Conservation (phyloP, 2,888 invertebrate genomes). For the Gymnocheta viridis region DNA sequence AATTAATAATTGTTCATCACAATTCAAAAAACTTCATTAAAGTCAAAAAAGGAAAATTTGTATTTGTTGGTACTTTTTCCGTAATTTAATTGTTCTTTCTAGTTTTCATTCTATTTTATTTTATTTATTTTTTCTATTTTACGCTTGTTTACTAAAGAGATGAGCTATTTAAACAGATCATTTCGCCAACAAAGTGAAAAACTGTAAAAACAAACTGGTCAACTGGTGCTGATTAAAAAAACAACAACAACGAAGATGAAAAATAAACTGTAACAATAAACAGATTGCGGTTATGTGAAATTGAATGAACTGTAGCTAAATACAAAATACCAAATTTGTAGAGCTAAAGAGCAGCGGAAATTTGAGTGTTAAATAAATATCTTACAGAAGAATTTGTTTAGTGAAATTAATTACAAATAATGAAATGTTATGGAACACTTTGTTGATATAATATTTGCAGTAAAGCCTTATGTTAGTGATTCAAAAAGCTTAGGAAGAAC, state of each 20-base stretch:
- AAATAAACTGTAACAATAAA: conserved; percentile 30
- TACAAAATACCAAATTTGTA: conserved; percentile 7
- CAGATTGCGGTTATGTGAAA: conserved; percentile 17
- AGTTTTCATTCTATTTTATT: too few species aligned
- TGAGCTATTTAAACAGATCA: conserved; percentile 31
- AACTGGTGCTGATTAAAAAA: conserved; percentile 40
- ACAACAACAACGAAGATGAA: not conserved
- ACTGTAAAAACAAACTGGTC: not conserved
- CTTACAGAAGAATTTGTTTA: not conserved
- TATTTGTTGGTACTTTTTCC: too few species aligned
- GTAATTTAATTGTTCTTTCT: too few species aligned
- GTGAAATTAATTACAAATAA: not conserved
- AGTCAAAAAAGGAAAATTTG: too few species aligned
- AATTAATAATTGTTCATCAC: too few species aligned
- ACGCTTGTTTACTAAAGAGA: conserved; percentile 3
- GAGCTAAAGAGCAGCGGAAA: conserved; percentile 8
- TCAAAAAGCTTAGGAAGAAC: too few species aligned
- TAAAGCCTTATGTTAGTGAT: too few species aligned
- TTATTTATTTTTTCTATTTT: not conserved
- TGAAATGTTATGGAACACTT: not conserved
- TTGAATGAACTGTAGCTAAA: not conserved
- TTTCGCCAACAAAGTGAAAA: not conserved
- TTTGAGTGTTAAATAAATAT: not conserved
- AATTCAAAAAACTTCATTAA: too few species aligned
- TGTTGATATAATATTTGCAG: too few species aligned